Base-by-base conservation (phyloP, 2,113 vertebrate species). In the Dunckerocampus dactyliophorus region DNA sequence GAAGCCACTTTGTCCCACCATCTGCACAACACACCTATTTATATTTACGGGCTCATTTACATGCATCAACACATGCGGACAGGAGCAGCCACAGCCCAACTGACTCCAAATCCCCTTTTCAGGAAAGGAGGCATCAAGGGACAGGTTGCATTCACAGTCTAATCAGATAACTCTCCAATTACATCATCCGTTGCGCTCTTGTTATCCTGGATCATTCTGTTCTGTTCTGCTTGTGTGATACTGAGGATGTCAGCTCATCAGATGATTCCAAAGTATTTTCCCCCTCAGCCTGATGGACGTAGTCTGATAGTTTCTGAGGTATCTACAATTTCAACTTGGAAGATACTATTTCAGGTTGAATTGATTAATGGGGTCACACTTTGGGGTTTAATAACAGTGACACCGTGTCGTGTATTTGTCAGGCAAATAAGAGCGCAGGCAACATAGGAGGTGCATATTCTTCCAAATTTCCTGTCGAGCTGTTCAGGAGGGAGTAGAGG, bases 141-240 rank as follows among this genome's bases (percentile, higher is more conserved):
- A 58, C 34, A 53, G 31, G 63, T 67, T 39, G 45, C 6, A 5
- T 55, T 63, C n/a, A 56, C 42, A 43, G 34, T n/a, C 22, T 65
- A 81, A 83, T 34, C 54, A 52, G 67, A 69, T 85, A 66, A 77
- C 19, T 28, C 12, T 65, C n/a, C 67, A 72, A 72, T 65, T 62
- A 65, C 52, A 70, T 72, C 60, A 72, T 28, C 53, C 11, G 1
- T 31, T 22, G 21, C 51, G 19, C 11, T 56, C 49, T 70, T 24
- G 3, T 47, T 61, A 16, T 73, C 9, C 51, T 10, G 15, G 45
- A 47, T 59, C 31, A 12, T 47, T 62, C 28, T 43, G 13, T 65
- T 45, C 17, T 5, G 20, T n/a, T 28, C 24, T 28, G 45, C 3
- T 34, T 59, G 58, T 53, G 28, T 45, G 51, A 17, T 34, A 17